Evolutionary conservation across 2,113 vertebrate genomes (phyloP).

Genomic region (Hippocampus zosterae): DNA sequence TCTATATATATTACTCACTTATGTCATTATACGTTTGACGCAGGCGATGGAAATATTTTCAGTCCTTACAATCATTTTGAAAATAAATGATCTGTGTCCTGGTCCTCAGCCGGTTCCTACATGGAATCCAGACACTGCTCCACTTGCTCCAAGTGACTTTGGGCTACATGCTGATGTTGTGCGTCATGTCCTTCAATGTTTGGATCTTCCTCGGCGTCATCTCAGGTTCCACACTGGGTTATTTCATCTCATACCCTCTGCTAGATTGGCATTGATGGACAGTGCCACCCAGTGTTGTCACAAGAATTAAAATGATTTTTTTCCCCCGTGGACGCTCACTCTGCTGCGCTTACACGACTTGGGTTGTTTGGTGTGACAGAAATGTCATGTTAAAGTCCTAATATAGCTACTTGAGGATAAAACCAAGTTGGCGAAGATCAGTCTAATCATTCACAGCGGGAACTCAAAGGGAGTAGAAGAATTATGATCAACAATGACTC

Average conservation of each 20-base stretch:
- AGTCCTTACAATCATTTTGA: no score
- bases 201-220: conserved; percentile 91
- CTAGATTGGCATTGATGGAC: conserved; percentile 47
- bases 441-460: background rate
- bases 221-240: conserved; percentile 78
- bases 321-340: no score
- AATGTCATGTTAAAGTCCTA: background rate
- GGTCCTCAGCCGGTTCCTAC: conserved; percentile 65
- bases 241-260: conserved; percentile 84
- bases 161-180: conserved; percentile 91
- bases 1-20: no score
- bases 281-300: background rate
- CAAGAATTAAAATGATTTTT: background rate
- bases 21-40: no score
- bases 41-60: no score
- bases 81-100: background rate
- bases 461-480: background rate
- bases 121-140: conserved; percentile 74
- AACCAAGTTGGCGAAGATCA: background rate
- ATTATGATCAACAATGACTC: background rate
- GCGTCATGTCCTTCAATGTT: conserved; percentile 92
- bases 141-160: conserved; percentile 85
- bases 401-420: background rate
- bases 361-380: no score
- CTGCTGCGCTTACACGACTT: no score